Conservation (phyloP, 2,113 vertebrate genomes). For the Prunella fulvescens region DNA sequence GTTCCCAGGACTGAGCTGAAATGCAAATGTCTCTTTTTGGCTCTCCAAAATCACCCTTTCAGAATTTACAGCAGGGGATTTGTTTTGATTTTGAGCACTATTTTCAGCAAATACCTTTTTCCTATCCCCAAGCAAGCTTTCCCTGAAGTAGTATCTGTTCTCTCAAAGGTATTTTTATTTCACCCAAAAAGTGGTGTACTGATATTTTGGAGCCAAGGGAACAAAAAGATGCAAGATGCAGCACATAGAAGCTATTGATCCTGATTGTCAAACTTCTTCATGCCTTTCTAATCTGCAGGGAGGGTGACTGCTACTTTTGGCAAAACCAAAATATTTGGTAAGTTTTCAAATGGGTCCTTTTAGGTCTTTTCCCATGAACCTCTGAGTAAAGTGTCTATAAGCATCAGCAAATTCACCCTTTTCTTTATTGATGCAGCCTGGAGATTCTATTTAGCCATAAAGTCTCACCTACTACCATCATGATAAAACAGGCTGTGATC, state of each 20-base stretch:
- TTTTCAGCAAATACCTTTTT: background rate
- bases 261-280: background rate
- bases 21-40: background rate
- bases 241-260: background rate
- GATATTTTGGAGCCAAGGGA: background rate
- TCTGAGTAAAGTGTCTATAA: background rate
- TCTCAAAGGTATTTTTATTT: background rate
- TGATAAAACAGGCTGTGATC: background rate
- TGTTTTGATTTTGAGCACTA: background rate
- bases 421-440: background rate
- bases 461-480: accelerated
- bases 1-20: background rate
- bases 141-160: background rate
- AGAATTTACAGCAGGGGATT: background rate
- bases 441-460: background rate
- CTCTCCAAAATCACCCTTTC: background rate
- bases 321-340: background rate
- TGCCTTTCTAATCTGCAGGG: background rate
- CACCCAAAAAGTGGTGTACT: background rate
- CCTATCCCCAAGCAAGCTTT: background rate
- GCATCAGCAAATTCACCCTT: background rate
- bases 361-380: background rate
- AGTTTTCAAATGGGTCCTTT: background rate
- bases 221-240: background rate
- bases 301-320: background rate